Base-by-base conservation (phyloP, 2,888 invertebrate species). In the Himalopsyche anomala region DNA sequence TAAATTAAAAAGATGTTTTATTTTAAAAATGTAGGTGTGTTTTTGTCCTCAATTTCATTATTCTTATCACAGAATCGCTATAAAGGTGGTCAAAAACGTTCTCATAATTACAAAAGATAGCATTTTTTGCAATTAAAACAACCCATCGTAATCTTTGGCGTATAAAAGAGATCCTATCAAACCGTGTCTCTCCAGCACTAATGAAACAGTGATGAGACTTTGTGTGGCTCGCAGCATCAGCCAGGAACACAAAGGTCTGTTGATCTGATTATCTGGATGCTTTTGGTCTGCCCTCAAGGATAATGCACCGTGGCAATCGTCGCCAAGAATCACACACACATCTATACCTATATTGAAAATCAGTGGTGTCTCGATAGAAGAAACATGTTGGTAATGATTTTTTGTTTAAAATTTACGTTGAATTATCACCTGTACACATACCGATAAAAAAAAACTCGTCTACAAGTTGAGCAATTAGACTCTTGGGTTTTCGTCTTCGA, bases 81-180 rank as follows among this genome's bases (percentile, higher is more conserved):
- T 45, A 45, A 9, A 45, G 9, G 9, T 45, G 45, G 45, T 45
- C 45, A 56, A 56, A 56, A 17, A 6, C 56, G 8, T 56, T 56
- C 9, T 56, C 5, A 56, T 56, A n/a, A 56, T 2, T n/a, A 17
- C 55, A 19, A 56, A 5, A 56, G 56, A 56, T 56, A 6, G 19
- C 8, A 62, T 19, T 62, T 62, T 62, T 28, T 19, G 62, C 8
- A 62, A 62, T 62, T 62, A 62, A 62, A 62, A 62, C 62, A 62
- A 62, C 6, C 62, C 62, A 62, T 28, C 62, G 19, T 28, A 62
- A 62, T 62, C 62, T 62, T 62, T 4, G 74, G 38, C 28, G 82
- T 62, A 86, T 83, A 86, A 86, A 84, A 79, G 86, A 84, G 86
- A 86, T 86, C n/a, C 42, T 84, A 86, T 86, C 86, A 79, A 69